Evolutionary conservation across 2,113 vertebrate species (phyloP).

Genomic region (Psophia crepitans): DNA sequence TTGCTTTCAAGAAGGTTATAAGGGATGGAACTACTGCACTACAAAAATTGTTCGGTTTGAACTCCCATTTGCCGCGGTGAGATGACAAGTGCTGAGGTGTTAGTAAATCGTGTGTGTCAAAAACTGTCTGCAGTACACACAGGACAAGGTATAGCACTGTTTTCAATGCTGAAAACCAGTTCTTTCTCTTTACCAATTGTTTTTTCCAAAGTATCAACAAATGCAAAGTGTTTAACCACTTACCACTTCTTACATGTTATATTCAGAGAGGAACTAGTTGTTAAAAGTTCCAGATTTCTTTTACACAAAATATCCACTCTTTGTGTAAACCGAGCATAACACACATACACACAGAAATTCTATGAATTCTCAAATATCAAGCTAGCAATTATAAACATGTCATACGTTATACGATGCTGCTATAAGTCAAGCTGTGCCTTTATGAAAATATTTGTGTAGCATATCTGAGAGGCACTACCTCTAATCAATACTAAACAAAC

Average conservation of each 20-base stretch:
- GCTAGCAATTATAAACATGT: not conserved
- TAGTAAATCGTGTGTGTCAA: not conserved
- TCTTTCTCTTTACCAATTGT: not conserved
- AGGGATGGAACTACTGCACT: not conserved
- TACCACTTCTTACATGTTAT: not conserved
- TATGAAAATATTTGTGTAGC: not conserved
- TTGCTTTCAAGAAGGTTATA: not conserved
- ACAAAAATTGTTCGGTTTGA: slow-evolving; percentile 57
- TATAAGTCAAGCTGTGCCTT: not conserved
- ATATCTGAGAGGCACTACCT: not conserved
- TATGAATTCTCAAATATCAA: not conserved
- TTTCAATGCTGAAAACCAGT: slow-evolving; percentile 11
- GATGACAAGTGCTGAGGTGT: not conserved
- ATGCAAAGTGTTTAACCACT: not conserved
- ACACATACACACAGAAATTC: not conserved
- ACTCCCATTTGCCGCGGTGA: slow-evolving; percentile 42
- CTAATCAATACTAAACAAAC: not conserved
- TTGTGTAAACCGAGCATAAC: slow-evolving; percentile 13
- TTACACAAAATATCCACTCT: slow-evolving; percentile 1
- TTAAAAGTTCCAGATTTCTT: not conserved
- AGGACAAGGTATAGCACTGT: not conserved
- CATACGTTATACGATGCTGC: not conserved
- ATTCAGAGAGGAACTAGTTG: slow-evolving; percentile 26
- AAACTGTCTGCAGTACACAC: not conserved
- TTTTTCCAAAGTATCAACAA: not conserved